Conservation (phyloP, 1,140 invertebrate species). For the Myzus persicae region DNA sequence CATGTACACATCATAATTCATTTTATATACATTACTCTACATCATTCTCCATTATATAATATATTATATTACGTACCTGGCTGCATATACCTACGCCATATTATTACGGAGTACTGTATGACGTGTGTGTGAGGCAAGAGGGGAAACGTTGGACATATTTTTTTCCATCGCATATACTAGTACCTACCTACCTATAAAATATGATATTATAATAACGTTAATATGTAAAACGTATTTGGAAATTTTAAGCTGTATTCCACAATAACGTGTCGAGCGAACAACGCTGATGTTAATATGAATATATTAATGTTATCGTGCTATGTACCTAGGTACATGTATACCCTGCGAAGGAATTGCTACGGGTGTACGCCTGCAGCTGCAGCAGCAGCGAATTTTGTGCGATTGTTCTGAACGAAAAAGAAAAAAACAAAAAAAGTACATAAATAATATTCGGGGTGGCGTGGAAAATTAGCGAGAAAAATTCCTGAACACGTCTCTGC, state of each 20-base stretch:
- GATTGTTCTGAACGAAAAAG: not conserved
- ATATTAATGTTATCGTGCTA: not conserved
- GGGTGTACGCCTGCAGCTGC: not conserved
- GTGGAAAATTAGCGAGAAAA: not conserved
- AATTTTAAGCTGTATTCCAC: not conserved
- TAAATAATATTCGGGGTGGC: not conserved
- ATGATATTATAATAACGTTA: not conserved
- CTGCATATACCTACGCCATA: not conserved
- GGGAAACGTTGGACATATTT: not conserved
- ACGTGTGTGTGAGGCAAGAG: too few relatives aligned
- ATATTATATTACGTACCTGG: too few relatives aligned
- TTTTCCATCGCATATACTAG: not conserved
- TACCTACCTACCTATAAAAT: too few relatives aligned
- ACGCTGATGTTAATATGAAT: not conserved
- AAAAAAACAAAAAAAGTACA: too few relatives aligned
- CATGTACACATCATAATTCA: not conserved
- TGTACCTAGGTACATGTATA: not conserved
- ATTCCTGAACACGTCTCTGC: not conserved
- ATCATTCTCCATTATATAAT: not conserved
- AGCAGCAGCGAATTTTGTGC: not conserved
- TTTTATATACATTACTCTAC: not conserved
- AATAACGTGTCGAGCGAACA: not conserved
- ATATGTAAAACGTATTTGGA: not conserved
- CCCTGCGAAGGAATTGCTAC: too few relatives aligned
- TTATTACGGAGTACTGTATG: too few relatives aligned